Base-by-base conservation (phyloP, 2,888 invertebrate species). In the Microctonus aethiopoides region DNA sequence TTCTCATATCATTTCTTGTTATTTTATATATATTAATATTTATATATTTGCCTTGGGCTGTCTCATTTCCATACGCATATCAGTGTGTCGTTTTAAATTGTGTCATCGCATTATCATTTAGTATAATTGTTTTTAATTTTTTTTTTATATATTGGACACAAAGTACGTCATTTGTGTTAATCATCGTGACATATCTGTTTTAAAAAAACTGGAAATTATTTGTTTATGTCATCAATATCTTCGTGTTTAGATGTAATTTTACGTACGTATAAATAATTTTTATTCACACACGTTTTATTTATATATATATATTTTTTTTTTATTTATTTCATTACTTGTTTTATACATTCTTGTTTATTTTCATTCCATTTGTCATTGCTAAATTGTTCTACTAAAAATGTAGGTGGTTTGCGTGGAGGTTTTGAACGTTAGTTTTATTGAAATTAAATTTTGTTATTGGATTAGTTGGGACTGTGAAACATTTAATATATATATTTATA, bases 171-270 rank as follows among this genome's bases (percentile, higher is more conserved):
- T 20, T 51, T 65, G 52, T 46, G 16, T 34, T 34, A 20, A 59
- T 29, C 34, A 59, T 56, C 56, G 39, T 56, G 56, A 46, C 52
- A 65, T 65, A 56, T 26, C 29, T 62, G 62, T 46, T 62, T 1
- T 46, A 3, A 41, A 46, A 41, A 46, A 29, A 26, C 16, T 39
- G 39, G 36, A 56, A 36, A 26, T 41, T 65, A 20, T n/a, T 39
- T 20, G 65, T 65, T 39, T 56, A 56, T 65, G 32, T 36, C 24
- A 24, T 56, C 24, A 34, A 11, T n/a, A n/a, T n/a, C 24, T 16
- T 46, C 20, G n/a, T 26, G 29, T 54, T 26, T 54, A 11, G 13
- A 59, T 34, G 16, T 57, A n/a, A n/a, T n/a, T 26, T 11, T 57
- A 13, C 32, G n/a, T 32, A 59, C 16, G 20, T 32, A 4, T 1